Evolutionary conservation across 2,888 invertebrate species (phyloP), one percentile per base, ranked within the genome.

Genomic region (Uloborus plumipes): DNA sequence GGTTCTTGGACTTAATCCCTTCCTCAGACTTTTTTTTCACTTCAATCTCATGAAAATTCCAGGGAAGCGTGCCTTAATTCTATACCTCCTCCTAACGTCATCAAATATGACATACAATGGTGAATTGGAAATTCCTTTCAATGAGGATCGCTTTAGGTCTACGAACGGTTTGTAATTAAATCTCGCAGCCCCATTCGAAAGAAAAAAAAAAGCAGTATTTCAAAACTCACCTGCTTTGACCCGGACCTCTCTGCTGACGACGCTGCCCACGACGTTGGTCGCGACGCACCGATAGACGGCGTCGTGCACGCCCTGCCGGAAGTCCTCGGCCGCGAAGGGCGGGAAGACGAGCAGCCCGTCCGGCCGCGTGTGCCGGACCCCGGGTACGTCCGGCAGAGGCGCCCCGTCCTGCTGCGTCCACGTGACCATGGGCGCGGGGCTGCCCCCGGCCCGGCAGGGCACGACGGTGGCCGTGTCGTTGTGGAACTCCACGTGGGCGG

Each of bases 231-330:
- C 74, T 20, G 80, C 80, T 75, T 81, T 81, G 1, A 81, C 74
- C 11, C 70, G 80, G 7, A 81, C 80, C 51, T 81, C 80, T 39
- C 80, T 31, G 18, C 80, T 81, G 16, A 81, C 61, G 31, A 81
- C 58, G n/a, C 64, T 70, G 0, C 80, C 80, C 0, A 64, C 39
- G 1, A 58, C 51, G 49, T 81, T 81, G 0, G 58, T 65, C 14
- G 80, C 80, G 0, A 53, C 64, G 11, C 80, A 81, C 55, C 74
- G 69, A 51, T 81, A 81, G 0, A 64, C 70, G 0, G 80, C 80
- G 59, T 81, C 80, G 39, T 81, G 80, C 0, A 81, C 80, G 11
- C 80, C 80, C 53, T 81, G 80, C 18, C 80, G 18, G 50, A 74
- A 81, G 16, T 74, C 70, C n/a, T 81, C 80, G 0, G 74, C 80